These are phyloP conservation scores for Aegotheles bennettii DNA, from an alignment of 2,113 vertebrate genomes.

Conservation along the genomic window DNA sequence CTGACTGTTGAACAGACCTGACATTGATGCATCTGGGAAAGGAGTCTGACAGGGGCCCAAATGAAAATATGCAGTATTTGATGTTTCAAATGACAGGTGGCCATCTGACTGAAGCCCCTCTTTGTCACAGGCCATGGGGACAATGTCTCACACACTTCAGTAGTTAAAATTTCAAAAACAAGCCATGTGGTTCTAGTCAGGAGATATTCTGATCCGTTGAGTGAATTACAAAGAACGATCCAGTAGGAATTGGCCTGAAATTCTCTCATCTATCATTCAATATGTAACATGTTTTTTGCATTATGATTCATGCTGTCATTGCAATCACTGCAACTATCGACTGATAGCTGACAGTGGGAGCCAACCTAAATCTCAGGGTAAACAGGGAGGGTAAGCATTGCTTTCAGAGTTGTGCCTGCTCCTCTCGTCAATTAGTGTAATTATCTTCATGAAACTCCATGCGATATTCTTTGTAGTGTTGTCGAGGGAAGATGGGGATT, in stretches of 20 bases:
- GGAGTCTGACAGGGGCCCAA: background rate
- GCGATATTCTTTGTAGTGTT: background rate
- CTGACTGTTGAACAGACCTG: background rate
- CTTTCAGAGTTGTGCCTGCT: background rate
- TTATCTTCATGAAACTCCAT: background rate
- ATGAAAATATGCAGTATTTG: background rate
- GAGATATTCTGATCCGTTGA: background rate
- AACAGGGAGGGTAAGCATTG: background rate
- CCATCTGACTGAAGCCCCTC: background rate
- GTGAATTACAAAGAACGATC: background rate
- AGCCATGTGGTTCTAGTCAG: background rate
- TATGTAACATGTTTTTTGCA: conserved; percentile 8
- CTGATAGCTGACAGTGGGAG: background rate
- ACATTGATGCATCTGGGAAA: background rate
- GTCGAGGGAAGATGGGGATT: background rate
- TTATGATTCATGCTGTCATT: conserved; percentile 24
- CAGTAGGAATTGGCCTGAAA: conserved; percentile 9
- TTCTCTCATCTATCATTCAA: background rate
- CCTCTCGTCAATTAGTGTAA: background rate
- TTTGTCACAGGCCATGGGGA: background rate
- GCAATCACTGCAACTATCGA: conserved; percentile 3
- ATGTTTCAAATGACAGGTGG: background rate
- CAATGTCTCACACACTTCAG: background rate
- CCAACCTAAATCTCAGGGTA: background rate
- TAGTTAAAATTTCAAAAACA: background rate